Conservation (phyloP, 2,888 invertebrate species). For the Amphipyra tragopoginis region DNA sequence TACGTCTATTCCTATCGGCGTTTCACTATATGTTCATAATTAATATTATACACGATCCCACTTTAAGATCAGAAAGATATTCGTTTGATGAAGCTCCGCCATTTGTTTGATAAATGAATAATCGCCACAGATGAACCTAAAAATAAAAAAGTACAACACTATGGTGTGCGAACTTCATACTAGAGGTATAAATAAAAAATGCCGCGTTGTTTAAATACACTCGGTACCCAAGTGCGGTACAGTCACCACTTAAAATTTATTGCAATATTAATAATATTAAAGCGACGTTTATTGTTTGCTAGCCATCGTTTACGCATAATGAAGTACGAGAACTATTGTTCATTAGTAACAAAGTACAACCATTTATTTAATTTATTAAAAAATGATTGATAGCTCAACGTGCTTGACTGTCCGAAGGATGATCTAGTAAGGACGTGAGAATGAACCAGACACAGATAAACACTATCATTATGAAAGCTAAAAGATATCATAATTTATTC, state of each 20-base stretch:
- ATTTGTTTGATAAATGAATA: constrained; percentile 83
- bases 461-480: constrained; percentile 25
- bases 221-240: constrained; percentile 65
- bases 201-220: constrained; percentile 68
- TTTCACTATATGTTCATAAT: constrained; percentile 63
- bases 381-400: constrained; percentile 27
- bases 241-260: constrained; percentile 70
- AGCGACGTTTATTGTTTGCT: constrained; percentile 69
- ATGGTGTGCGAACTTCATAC: constrained; percentile 74
- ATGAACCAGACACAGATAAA: constrained; percentile 14
- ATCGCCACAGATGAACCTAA: constrained; percentile 68
- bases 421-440: not conserved
- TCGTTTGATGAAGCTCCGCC: constrained; percentile 79
- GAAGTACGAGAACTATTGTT: constrained; percentile 33
- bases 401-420: not conserved
- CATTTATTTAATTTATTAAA: constrained; percentile 49
- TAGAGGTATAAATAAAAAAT: constrained; percentile 75
- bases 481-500: constrained; percentile 39
- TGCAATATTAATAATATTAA: constrained; percentile 72
- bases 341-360: constrained; percentile 31
- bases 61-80: constrained; percentile 72
- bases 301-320: constrained; percentile 48
- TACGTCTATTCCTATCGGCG: constrained; percentile 45
- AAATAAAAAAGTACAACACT: constrained; percentile 67
- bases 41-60: constrained; percentile 66